phyloP scores from a whole-genome alignment of 23 tunicate genomes.

The Clavelina lepadiformis region DNA sequence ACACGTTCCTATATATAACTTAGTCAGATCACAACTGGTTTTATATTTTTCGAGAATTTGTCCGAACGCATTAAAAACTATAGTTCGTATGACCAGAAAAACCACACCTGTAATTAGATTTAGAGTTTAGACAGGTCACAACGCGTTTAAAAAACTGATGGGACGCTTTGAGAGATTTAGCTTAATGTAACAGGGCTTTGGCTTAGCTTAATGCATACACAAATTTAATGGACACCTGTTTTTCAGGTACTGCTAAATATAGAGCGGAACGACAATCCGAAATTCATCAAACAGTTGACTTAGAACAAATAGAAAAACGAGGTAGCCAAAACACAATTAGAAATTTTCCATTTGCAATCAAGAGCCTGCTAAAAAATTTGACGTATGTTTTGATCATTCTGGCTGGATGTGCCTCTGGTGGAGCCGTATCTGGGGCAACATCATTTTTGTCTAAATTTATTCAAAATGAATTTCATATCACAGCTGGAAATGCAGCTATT shows the following conservation, averaged over 20 bases:
- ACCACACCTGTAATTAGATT: too few relatives aligned
- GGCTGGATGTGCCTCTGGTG: slow-evolving; percentile 56
- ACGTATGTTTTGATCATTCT: slow-evolving; percentile 28
- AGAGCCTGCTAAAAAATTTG: slow-evolving; percentile 40
- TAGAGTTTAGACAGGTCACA: too few relatives aligned
- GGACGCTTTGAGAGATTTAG: too few relatives aligned
- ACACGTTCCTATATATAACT: too few relatives aligned
- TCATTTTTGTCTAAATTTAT: slow-evolving; percentile 78
- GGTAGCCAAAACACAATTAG: slow-evolving; percentile 6
- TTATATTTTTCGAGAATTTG: too few relatives aligned
- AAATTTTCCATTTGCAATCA: slow-evolving; percentile 49
- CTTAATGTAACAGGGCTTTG: too few relatives aligned
- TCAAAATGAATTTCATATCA: slow-evolving; percentile 53
- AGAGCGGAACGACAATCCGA: slow-evolving; percentile 37
- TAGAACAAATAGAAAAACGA: slow-evolving; percentile 1
- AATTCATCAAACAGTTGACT: slow-evolving; percentile 1
- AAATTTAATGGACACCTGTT: background rate
- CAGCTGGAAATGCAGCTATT: slow-evolving; percentile 81
- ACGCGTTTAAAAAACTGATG: too few relatives aligned
- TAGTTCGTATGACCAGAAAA: too few relatives aligned
- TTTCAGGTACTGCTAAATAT: slow-evolving; percentile 30
- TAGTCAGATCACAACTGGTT: too few relatives aligned
- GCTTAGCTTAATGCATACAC: background rate
- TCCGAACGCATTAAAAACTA: too few relatives aligned
- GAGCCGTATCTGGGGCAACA: slow-evolving; percentile 44